Conservation (phyloP, 2,113 vertebrate genomes). For the Pluvialis apricaria region DNA sequence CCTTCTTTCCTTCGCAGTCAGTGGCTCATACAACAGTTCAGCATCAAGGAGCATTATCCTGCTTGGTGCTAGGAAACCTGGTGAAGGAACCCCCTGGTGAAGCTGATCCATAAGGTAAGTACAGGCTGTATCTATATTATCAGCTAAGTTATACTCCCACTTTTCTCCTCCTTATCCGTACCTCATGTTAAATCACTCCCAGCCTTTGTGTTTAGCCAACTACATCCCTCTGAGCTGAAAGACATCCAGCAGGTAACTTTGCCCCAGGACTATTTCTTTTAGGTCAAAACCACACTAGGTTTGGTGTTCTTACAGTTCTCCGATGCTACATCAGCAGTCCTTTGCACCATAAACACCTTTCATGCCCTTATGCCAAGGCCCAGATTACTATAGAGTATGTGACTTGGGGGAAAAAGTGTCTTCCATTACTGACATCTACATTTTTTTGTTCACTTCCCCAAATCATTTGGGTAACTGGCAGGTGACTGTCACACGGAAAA, state of each 20-base stretch:
- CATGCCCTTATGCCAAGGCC: not conserved
- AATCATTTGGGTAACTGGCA: not conserved
- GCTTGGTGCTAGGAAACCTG: not conserved
- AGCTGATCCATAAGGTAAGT: not conserved
- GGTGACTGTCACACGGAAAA: not conserved
- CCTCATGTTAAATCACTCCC: not conserved
- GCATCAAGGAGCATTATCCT: fast-evolving
- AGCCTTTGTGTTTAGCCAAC: not conserved
- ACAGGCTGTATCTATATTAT: not conserved
- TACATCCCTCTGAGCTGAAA: not conserved
- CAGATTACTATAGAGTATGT: not conserved
- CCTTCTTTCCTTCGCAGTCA: not conserved
- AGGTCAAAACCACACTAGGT: not conserved
- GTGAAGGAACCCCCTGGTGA: not conserved
- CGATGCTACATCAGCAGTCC: not conserved
- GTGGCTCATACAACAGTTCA: not conserved
- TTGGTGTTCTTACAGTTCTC: not conserved
- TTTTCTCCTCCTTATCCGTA: not conserved
- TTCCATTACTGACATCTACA: not conserved
- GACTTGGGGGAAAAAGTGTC: fast-evolving
- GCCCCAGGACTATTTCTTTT: not conserved
- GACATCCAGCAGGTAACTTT: not conserved
- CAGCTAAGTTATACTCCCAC: not conserved
- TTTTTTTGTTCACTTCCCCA: not conserved
- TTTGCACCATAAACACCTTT: not conserved